Evolutionary conservation across 1,140 invertebrate species (phyloP), one percentile per base, ranked within the genome.

Genomic region (Hermetia illucens): DNA sequence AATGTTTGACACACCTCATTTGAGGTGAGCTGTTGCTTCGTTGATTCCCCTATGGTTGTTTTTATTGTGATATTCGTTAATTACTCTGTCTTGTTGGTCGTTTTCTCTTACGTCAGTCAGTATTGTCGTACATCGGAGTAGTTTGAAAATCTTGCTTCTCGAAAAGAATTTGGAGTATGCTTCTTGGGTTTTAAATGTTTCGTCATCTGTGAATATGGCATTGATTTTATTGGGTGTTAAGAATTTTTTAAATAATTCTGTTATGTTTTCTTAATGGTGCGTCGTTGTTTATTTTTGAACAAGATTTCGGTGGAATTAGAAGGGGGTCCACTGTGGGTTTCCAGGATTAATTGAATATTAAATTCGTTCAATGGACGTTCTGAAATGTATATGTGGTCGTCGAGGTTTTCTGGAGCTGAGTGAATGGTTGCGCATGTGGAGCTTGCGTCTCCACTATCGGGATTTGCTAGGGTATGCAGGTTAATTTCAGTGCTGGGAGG

Each of bases 41-140:
- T 51, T 44, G 21, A 53, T 56, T 25, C 55, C 55, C 30, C 54
- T 41, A 39, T 61, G 57, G 18, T 42, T 42, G 2, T 49, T 54
- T 6, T 49, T 51, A 51, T 56, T 45, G 40, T 54, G 52, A 39
- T 58, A 58, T 25, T 51, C 44, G 30, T 44, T 33, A 27, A 62
- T 54, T 27, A 52, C 5, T 37, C 53, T 41, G 16, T 21, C 27
- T 46, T 53, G 49, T 34, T 57, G 48, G 6, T 34, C 40, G 24
- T 38, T 35, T 15, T 44, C 46, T 36, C 47, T 46, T 16, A 59
- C 40, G 31, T 51, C 43, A 18, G 43, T 48, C 19, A 55, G 44
- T 22, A 46, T 41, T 15, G 34, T n/a, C n/a, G 21, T 34, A 35
- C 45, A 53, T 34, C 42, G 34, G 19, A 52, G 30, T 41, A 52